A percentile compares a stretch with the other conserved stretches of the same genome.
These are phyloP conservation scores for Pygathrix nemaeus DNA, from an alignment of 2,113 vertebrate genomes.

Conservation along the genomic window DNA sequence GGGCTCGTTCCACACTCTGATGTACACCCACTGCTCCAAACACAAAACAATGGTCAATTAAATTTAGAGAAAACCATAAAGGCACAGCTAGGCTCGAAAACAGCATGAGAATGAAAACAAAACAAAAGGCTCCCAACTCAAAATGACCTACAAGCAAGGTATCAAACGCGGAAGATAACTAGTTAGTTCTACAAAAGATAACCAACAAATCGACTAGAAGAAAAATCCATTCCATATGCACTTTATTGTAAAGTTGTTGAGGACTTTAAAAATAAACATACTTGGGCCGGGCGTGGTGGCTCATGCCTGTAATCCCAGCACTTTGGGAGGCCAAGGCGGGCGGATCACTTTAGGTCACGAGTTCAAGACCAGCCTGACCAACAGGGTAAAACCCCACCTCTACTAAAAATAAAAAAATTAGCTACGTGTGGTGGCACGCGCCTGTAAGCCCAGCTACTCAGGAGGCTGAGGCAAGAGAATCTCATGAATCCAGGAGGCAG, in stretches of 20 bases:
- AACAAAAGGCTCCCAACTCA: not conserved
- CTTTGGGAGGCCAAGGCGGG: too few species aligned
- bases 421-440: too few species aligned
- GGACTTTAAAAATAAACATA: not conserved
- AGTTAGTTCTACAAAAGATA: not conserved
- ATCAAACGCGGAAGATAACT: not conserved
- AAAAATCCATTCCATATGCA: not conserved
- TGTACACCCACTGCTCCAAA: not conserved
- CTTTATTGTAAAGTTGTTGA: not conserved
- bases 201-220: not conserved
- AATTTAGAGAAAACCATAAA: not conserved
- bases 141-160: not conserved
- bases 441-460: not conserved
- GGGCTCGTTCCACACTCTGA: not conserved
- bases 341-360: too few species aligned
- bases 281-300: too few species aligned
- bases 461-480: too few species aligned
- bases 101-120: not conserved
- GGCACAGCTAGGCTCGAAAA: not conserved
- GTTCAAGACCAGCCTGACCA: too few species aligned
- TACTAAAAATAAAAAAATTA: too few species aligned
- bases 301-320: too few species aligned
- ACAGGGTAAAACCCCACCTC: too few species aligned
- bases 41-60: not conserved
- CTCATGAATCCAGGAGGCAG: too few species aligned